A percentile compares a stretch with the other conserved stretches of the same genome.
Conservation (phyloP, 2,888 invertebrate genomes). For the Trichopoda pennipes region DNA sequence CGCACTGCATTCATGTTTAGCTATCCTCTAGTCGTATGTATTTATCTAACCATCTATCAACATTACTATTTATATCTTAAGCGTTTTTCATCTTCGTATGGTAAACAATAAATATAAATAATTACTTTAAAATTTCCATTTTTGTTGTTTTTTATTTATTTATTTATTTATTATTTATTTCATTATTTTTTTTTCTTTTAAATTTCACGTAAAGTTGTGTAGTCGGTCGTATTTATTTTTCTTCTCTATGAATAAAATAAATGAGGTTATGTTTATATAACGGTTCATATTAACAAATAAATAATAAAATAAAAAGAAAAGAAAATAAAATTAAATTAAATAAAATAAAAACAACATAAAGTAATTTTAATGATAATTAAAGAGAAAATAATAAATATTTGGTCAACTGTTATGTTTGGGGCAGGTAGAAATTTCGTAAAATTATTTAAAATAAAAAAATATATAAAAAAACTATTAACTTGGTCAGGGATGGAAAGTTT, state of each 20-base stretch:
- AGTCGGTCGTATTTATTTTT: conserved; percentile 32
- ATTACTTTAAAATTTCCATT: conserved; percentile 67
- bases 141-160: conserved; percentile 21
- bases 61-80: conserved; percentile 53
- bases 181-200: conserved; percentile 26
- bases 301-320: conserved; percentile 13
- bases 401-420: conserved; percentile 31
- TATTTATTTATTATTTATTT: conserved; percentile 31
- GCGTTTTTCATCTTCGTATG: conserved; percentile 66
- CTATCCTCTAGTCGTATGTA: conserved; percentile 1
- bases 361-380: conserved; percentile 47
- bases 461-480: too few relatives aligned
- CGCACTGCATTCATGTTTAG: conserved; percentile 38
- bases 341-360: conserved; percentile 15
- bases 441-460: too few relatives aligned
- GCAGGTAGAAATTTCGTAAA: neutral
- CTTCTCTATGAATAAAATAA: conserved; percentile 55
- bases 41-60: conserved; percentile 18
- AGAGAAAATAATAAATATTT: conserved; percentile 52
- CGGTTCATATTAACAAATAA: conserved; percentile 60
- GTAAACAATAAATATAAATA: conserved; percentile 69
- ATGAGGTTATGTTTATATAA: conserved; percentile 67
- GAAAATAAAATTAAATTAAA: conserved; percentile 24
- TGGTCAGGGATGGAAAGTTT: too few relatives aligned
- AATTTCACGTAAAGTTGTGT: neutral